Evolutionary conservation across 2,888 invertebrate species (phyloP).

Genomic region (Drosophila neotestacea): DNA sequence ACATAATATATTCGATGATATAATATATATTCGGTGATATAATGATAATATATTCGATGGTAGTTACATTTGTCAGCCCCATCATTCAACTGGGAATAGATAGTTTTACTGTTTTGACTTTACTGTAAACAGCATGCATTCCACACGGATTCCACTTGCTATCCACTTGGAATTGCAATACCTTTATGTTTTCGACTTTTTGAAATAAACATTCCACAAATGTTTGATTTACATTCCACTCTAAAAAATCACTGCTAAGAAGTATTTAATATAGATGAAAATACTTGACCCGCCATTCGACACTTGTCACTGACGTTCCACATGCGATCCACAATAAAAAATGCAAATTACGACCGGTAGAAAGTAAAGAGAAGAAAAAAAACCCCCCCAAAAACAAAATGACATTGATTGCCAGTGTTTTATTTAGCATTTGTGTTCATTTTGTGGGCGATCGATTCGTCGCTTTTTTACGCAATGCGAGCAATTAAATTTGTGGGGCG

Average conservation of each 20-base stretch:
- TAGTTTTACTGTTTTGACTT: too few species aligned
- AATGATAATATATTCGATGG: too few species aligned
- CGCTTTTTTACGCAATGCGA: slow-evolving; percentile 14
- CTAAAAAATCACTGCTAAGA: not conserved
- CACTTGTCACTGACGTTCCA: slow-evolving; percentile 2
- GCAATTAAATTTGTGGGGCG: slow-evolving; percentile 45
- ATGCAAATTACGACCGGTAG: slow-evolving; percentile 10
- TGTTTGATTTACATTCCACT: not conserved
- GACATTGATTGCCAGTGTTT: slow-evolving; percentile 62
- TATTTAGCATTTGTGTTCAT: slow-evolving; percentile 23
- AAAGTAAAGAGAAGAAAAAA: not conserved
- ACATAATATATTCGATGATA: not conserved
- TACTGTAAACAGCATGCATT: not conserved
- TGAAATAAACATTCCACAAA: not conserved
- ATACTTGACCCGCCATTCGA: not conserved
- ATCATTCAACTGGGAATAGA: not conserved
- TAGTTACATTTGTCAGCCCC: not conserved
- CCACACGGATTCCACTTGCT: not conserved
- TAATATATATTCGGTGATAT: too few species aligned
- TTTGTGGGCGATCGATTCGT: slow-evolving; percentile 18
- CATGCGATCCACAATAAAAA: not conserved
- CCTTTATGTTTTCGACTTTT: too few species aligned
- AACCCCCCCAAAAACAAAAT: not conserved
- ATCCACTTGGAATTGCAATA: not conserved
- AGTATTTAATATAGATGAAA: not conserved